A percentile compares a stretch with the other conserved stretches of the same genome.
phyloP scores from a whole-genome alignment of 1,140 invertebrate genomes.

The Drosophila melanogaster region DNA sequence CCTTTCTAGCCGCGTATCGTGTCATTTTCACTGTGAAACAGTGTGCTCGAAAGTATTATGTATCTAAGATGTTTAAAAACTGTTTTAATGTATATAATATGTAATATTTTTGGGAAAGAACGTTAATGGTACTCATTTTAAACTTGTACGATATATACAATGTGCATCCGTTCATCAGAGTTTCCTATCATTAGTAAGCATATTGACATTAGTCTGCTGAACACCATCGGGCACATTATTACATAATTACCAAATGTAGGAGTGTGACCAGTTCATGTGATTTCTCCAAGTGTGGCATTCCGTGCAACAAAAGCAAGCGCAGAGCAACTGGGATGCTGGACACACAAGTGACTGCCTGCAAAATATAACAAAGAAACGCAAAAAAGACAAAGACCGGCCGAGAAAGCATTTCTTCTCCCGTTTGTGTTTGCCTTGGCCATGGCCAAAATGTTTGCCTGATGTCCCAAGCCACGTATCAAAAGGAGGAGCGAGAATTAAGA shows the following conservation, averaged over 20 bases:
- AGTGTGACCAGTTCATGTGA: no score
- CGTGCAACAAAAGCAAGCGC: slow-evolving; percentile 14
- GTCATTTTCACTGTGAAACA: slow-evolving; percentile 1
- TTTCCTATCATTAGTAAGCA: no score
- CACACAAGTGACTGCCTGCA: background rate
- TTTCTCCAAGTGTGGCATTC: slow-evolving; percentile 21
- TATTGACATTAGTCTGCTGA: no score
- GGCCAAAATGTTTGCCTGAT: slow-evolving; percentile 30
- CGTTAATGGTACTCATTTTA: background rate
- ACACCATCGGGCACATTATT: no score
- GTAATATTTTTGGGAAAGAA: no score
- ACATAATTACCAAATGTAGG: no score
- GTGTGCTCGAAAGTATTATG: background rate
- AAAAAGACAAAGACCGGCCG: slow-evolving; percentile 1
- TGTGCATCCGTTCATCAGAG: no score
- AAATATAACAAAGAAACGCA: background rate
- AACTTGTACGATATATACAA: no score
- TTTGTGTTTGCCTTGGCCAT: slow-evolving; percentile 27
- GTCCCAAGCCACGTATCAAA: slow-evolving; percentile 16
- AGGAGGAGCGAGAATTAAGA: background rate
- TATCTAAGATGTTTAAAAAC: background rate
- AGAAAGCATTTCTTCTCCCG: slow-evolving; percentile 12
- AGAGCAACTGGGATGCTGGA: slow-evolving; percentile 20
- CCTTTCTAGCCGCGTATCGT: background rate
- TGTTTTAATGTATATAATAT: background rate